Evolutionary conservation across 2,888 invertebrate genomes (phyloP), one percentile per base, ranked within the genome.

Genomic region (Osedax fenrisi): DNA sequence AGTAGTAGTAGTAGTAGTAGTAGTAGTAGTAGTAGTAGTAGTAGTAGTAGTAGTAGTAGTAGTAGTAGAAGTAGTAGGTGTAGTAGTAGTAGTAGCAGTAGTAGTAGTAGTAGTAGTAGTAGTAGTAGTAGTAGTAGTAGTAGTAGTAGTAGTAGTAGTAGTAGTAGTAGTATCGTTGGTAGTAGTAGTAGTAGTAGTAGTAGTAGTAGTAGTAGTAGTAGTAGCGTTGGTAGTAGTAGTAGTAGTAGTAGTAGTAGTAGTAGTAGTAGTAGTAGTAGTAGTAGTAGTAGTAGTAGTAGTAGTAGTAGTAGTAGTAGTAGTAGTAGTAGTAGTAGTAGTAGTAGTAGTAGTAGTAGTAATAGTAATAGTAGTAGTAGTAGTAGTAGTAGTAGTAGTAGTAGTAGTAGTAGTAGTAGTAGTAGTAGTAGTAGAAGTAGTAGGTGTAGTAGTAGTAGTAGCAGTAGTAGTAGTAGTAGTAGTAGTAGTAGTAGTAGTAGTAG

Each of bases 291-390:
- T 56, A 56, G 13, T 56, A 56, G 13, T 56, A 56, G 26, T 68
- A 3, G 68, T 81, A 72, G 83, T 59, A 0, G 71, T 82, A 1
- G 81, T 86, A 25, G 88, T 87, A 22, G 87, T 72, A 68, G 68
- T 68, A 68, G 68, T 22, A 22, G 25, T 67, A 67, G 22, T 75
- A 62, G 71, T 64, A 75, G 75, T 74, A 62, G 73, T 73, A 75
- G 75, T 75, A 73, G 75, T 73, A 72, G 75, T 72, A 75, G 64
- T 17, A 75, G 76, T 17, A 71, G 67, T 25, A 69, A 68, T 70
- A 68, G 68, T 75, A 72, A 72, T 73, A 75, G 75, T 75, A 72
- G 72, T 67, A 75, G 75, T 75, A 72, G 75, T 73, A 75, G 75
- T 73, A 72, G 75, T 67, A 75, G 75, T 73, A 75, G 75, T 75